Conservation (phyloP, 1,140 invertebrate species). For the Nilaparvata lugens region DNA sequence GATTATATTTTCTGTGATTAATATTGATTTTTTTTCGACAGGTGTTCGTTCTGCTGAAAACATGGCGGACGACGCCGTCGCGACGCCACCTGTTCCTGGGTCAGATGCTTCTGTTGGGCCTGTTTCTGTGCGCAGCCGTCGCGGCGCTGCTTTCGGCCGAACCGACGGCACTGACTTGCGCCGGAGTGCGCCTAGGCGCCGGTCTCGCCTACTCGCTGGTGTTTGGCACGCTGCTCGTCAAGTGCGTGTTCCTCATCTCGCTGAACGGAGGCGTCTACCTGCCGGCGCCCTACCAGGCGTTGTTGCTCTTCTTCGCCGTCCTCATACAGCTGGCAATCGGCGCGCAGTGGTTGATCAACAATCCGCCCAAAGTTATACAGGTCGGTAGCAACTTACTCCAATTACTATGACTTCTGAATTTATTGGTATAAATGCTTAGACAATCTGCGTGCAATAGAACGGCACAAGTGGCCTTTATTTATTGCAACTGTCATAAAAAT, state of each 20-base stretch:
- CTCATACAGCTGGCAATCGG: conserved; percentile 83
- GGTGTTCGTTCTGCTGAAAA: conserved; percentile 29
- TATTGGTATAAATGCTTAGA: too few relatives aligned
- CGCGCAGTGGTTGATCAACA: conserved; percentile 71
- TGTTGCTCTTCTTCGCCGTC: conserved; percentile 81
- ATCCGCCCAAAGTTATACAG: conserved; percentile 51
- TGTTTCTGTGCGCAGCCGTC: conserved; percentile 72
- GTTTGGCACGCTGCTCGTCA: conserved; percentile 85
- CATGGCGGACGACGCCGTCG: conserved; percentile 70
- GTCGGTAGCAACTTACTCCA: too few relatives aligned
- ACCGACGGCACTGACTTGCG: conserved; percentile 47
- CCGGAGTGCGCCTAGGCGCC: conserved; percentile 56
- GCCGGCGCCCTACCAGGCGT: conserved; percentile 79
- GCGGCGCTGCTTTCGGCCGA: conserved; percentile 69
- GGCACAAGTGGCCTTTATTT: too few relatives aligned
- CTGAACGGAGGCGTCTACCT: conserved; percentile 85
- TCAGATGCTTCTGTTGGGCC: conserved; percentile 77
- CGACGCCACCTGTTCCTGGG: conserved; percentile 82
- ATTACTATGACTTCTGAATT: too few relatives aligned
- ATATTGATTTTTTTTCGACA: conserved; percentile 7
- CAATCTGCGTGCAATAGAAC: too few relatives aligned
- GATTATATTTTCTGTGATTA: too few relatives aligned
- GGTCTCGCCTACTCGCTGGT: conserved; percentile 82
- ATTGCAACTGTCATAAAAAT: too few relatives aligned
- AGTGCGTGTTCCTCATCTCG: conserved; percentile 86